A percentile compares a stretch with the other conserved stretches of the same genome.
phyloP scores from a whole-genome alignment of 2,888 invertebrate species.

The Andrena bicolor region DNA sequence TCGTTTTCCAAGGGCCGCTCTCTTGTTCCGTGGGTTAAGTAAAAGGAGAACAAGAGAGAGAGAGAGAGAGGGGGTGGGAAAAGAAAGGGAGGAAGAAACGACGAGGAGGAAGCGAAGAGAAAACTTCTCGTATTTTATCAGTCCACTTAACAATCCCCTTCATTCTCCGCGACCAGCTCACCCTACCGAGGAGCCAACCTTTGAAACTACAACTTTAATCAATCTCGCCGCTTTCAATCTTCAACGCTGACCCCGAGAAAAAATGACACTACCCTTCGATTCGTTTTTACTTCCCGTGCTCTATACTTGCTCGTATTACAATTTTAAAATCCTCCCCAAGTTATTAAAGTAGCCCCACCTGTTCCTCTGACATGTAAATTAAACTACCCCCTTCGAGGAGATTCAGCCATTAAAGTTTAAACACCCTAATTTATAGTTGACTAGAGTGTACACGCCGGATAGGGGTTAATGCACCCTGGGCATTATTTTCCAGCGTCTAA shows the following conservation, averaged over 20 bases:
- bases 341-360: neutral
- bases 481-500: neutral
- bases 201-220: constrained; percentile 58
- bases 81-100: neutral
- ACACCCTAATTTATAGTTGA: neutral
- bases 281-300: neutral
- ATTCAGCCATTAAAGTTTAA: neutral
- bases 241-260: constrained; percentile 31
- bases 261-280: neutral
- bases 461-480: neutral
- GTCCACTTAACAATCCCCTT: constrained; percentile 58
- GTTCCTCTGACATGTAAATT: neutral
- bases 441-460: neutral
- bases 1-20: constrained; percentile 59
- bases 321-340: neutral
- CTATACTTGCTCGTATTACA: neutral
- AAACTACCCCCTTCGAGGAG: neutral
- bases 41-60: constrained; percentile 23
- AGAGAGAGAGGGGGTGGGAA: neutral
- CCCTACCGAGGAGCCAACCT: constrained; percentile 32
- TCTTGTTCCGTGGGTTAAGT: constrained; percentile 61
- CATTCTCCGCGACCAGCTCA: constrained; percentile 53
- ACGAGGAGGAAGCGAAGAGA: constrained; percentile 33
- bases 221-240: constrained; percentile 50
- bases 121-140: constrained; percentile 63